Conservation (phyloP, 1,140 invertebrate species). For the Zophobas morio region DNA sequence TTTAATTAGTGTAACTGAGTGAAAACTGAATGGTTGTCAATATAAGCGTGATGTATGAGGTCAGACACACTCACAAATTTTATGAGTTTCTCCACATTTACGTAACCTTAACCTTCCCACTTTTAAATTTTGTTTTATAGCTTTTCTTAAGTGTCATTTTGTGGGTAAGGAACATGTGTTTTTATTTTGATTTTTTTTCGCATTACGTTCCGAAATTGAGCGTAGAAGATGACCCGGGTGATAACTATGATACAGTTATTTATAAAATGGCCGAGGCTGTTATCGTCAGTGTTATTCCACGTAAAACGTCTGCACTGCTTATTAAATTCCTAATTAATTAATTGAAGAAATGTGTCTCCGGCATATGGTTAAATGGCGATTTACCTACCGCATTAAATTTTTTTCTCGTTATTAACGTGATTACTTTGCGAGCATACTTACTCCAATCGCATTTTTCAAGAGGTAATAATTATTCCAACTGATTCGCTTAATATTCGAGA, state of each 20-base stretch:
- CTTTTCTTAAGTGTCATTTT: too few relatives aligned
- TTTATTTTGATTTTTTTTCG: neutral
- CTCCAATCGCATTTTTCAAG: slow-evolving; percentile 5
- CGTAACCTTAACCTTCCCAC: too few relatives aligned
- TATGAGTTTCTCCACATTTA: too few relatives aligned
- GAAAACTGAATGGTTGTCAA: too few relatives aligned
- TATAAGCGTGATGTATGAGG: too few relatives aligned
- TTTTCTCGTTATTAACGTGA: neutral
- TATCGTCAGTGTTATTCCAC: neutral
- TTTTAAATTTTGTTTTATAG: too few relatives aligned
- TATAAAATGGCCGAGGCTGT: slow-evolving; percentile 14
- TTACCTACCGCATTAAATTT: slow-evolving; percentile 21
- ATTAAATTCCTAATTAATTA: slow-evolving; percentile 30
- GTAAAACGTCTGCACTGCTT: neutral
- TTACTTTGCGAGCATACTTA: neutral
- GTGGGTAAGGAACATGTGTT: too few relatives aligned
- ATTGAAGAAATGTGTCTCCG: slow-evolving; percentile 11
- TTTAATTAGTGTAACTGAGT: neutral
- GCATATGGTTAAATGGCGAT: slow-evolving; percentile 4
- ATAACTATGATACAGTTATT: slow-evolving; percentile 19
- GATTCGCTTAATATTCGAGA: too few relatives aligned
- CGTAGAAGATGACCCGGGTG: slow-evolving; percentile 2
- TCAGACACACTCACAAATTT: too few relatives aligned
- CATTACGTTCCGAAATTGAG: neutral
- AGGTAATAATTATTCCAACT: too few relatives aligned